Evolutionary conservation across 1,140 invertebrate genomes (phyloP), one percentile per base, ranked within the genome.

Genomic region (Galendromus occidentalis): DNA sequence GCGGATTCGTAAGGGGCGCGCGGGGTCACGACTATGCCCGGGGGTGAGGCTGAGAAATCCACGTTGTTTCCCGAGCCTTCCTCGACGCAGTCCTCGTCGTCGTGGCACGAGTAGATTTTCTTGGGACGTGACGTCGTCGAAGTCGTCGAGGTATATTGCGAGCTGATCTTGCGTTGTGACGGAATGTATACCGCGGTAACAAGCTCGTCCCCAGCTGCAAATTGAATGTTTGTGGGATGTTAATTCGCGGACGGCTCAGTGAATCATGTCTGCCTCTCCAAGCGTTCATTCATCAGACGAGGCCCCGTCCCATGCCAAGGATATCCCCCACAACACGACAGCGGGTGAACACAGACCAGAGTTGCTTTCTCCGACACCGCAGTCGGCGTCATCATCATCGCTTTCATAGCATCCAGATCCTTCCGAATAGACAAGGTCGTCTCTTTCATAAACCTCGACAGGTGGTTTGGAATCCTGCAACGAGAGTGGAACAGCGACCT

Each of bases 401-500:
- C 66, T 65, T 28, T 70, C 67, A n/a, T 55, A 65, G 17, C 64
- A 69, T 25, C 63, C 66, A 1, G 47, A 86, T 80, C 45, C 67
- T 20, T 65, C 64, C 4, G 66, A 68, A 33, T 59, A 66, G 12
- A 66, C 67, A 9, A 70, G 51, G 39, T 69, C 65, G 66, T 70
- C 64, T 47, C 29, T 33, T 30, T 69, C 47, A 42, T 47, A 64
- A 59, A 59, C 51, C 22, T 59, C 51, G 25, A 59, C 51, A 7
- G 67, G 67, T 18, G 30, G 65, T 51, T 67, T 67, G 7, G 65
- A 39, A 30, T 67, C 64, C 47, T 44, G 17, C 28, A 42, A 65
- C 22, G 39, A 65, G 42, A 39, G 33, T 39, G 33, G 9, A 39
- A 39, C 33, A 39, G 33, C 33, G 33, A 39, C 9, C 4, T 39